These are phyloP conservation scores for Tretioscincus oriximinensis DNA, from an alignment of 2,113 vertebrate species.

Conservation along the genomic window DNA sequence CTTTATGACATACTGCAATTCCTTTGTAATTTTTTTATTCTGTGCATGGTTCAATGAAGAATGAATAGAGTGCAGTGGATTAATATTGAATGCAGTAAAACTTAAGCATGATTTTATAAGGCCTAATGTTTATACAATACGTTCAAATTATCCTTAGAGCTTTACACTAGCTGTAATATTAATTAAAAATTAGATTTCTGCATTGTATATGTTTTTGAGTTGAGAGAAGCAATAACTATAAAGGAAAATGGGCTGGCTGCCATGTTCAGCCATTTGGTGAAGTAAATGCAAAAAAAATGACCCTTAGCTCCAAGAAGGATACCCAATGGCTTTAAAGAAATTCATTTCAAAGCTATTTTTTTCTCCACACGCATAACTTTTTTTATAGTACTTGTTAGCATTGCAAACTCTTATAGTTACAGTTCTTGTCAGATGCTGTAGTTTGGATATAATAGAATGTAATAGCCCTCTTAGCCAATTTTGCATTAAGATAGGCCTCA, in stretches of 20 bases:
- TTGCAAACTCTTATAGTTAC: constrained; percentile 11
- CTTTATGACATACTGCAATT: background rate
- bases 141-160: constrained; percentile 9
- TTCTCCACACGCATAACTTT: background rate
- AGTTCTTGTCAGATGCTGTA: constrained; percentile 5
- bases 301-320: background rate
- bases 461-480: constrained; percentile 32
- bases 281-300: background rate
- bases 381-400: constrained; percentile 18
- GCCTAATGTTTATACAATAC: background rate
- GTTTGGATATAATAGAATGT: constrained; percentile 14
- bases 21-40: constrained; percentile 1
- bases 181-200: constrained; percentile 16
- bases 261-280: background rate
- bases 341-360: background rate
- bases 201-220: background rate
- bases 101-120: constrained; percentile 12
- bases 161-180: constrained; percentile 23
- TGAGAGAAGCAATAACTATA: constrained; percentile 4
- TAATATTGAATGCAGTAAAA: constrained; percentile 6
- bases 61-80: background rate
- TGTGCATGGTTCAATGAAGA: background rate
- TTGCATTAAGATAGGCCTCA: constrained; percentile 15
- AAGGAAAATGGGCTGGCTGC: background rate
- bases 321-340: background rate